These are phyloP conservation scores for Eristalinus aeneus DNA, from an alignment of 2,888 invertebrate genomes.

Conservation along the genomic window DNA sequence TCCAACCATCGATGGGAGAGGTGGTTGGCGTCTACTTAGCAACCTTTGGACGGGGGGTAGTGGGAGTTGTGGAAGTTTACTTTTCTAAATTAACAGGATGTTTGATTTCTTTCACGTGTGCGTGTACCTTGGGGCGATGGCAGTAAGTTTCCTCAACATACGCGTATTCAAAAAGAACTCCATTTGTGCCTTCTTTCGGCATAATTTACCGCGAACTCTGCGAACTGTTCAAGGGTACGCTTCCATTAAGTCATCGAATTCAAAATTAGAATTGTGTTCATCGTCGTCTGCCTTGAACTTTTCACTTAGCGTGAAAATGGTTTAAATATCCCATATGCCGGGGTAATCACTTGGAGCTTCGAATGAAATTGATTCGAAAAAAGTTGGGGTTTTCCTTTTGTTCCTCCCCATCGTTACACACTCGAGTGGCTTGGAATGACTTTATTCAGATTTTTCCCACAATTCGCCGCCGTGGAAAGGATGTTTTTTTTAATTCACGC, in stretches of 20 bases:
- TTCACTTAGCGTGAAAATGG: constrained; percentile 55
- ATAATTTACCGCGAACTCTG: constrained; percentile 50
- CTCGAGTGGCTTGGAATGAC: constrained; percentile 44
- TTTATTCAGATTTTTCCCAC: constrained; percentile 60
- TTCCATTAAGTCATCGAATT: constrained; percentile 66
- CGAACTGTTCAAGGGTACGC: constrained; percentile 36
- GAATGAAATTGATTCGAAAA: constrained; percentile 53
- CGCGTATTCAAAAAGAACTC: constrained; percentile 21
- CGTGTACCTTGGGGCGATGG: constrained; percentile 27
- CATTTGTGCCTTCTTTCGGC: constrained; percentile 43
- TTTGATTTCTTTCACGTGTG: constrained; percentile 71
- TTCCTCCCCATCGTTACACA: constrained; percentile 28
- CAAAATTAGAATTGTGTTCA: constrained; percentile 48
- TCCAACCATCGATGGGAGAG: not conserved
- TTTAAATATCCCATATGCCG: constrained; percentile 53
- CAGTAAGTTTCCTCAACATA: not conserved
- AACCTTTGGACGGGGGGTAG: constrained; percentile 28
- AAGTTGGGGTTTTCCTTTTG: not conserved
- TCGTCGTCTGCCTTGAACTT: constrained; percentile 45
- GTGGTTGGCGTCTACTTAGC: constrained; percentile 39
- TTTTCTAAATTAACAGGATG: constrained; percentile 71
- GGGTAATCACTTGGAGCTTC: constrained; percentile 54
- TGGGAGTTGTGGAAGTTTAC: constrained; percentile 57
- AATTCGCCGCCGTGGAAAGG: constrained; percentile 10
- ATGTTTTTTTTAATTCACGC: constrained; percentile 51